Percentiles rank a stretch among this genome's conserved stretches.
These are phyloP conservation scores for Seriola quinqueradiata DNA, from an alignment of 2,113 vertebrate species.

Conservation along the genomic window DNA sequence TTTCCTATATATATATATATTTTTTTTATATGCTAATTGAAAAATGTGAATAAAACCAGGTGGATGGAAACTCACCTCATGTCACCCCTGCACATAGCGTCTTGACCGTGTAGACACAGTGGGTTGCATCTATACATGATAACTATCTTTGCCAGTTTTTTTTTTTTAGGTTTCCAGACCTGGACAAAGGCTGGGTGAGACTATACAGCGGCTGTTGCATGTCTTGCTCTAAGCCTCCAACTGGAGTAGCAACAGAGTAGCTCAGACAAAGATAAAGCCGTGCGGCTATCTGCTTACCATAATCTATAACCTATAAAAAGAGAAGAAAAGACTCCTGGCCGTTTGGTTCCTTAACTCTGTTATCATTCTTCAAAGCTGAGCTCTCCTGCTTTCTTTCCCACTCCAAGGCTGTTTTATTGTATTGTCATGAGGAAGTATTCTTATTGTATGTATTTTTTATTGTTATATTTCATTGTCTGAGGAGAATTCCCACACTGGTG, in stretches of 20 bases:
- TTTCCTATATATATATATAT: too few species aligned
- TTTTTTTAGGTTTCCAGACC: conserved; percentile 15
- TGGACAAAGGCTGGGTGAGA: conserved; percentile 66
- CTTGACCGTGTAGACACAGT: not conserved
- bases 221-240: conserved; percentile 74
- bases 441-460: conserved; percentile 74
- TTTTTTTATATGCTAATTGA: too few species aligned
- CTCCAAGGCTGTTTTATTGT: conserved; percentile 74
- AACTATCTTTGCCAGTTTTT: not conserved
- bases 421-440: conserved; percentile 63
- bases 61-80: too few species aligned
- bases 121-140: conserved; percentile 17
- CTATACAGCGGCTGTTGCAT: conserved; percentile 66
- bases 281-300: conserved; percentile 81
- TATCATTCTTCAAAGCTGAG: conserved; percentile 76
- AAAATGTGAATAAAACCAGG: too few species aligned
- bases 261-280: conserved; percentile 74
- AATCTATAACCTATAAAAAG: conserved; percentile 81
- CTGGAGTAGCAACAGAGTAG: conserved; percentile 61
- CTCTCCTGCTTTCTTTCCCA: conserved; percentile 64
- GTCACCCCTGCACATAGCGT: not conserved
- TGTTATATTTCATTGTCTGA: conserved; percentile 71
- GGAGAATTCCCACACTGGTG: conserved; percentile 55
- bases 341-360: conserved; percentile 75
- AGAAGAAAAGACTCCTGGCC: conserved; percentile 75